Base-by-base conservation (phyloP, 2,888 invertebrate genomes). In the Eristalinus sepulchralis region DNA sequence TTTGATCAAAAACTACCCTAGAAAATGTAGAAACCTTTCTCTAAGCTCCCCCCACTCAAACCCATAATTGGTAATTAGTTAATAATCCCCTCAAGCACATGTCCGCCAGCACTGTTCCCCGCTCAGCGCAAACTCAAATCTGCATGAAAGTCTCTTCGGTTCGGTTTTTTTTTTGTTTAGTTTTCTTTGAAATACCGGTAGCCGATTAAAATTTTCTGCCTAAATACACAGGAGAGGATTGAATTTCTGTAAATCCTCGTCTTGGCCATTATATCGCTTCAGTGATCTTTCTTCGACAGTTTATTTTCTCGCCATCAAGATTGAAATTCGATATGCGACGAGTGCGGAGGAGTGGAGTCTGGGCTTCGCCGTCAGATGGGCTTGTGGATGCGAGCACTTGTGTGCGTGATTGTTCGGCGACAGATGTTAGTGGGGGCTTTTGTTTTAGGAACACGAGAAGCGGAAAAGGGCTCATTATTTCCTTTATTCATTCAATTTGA, bases 321-420 rank as follows among this genome's bases (percentile, higher is more conserved):
- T 83, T 83, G 68, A 79, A 83, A 83, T 83, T 73, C 53, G 83
- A 79, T 83, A 83, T 75, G 57, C 62, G 66, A 13, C 13, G 17
- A 17, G 17, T 17, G n/a, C 17, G 47, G n/a, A 47, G 47, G 47
- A 47, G 47, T 47, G 17, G 47, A 17, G 6, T n/a, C 47, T 17
- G 47, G 47, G 2, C 17, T 47, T 6, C 3, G 8, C 47, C 79
- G 70, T 73, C 78, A 79, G 83, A 83, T 75, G 79, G 63, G 67
- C 24, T 20, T 11, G 39, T 55, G 33, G 67, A 47, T 47, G n/a
- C 39, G 39, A 5, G 39, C n/a, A n/a, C 17, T 3, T 47, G 47
- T 47, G 47, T n/a, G 47, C 47, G 17, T 47, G 47, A 17, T n/a
- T 47, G 47, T 47, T 47, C 47, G n/a, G 47, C 17, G 47, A 47